Evolutionary conservation across 35 echinoderm and acorn worm genomes (phyloP), one percentile per base, ranked within the genome.

Genomic region (Ophiothrix spiculata): DNA sequence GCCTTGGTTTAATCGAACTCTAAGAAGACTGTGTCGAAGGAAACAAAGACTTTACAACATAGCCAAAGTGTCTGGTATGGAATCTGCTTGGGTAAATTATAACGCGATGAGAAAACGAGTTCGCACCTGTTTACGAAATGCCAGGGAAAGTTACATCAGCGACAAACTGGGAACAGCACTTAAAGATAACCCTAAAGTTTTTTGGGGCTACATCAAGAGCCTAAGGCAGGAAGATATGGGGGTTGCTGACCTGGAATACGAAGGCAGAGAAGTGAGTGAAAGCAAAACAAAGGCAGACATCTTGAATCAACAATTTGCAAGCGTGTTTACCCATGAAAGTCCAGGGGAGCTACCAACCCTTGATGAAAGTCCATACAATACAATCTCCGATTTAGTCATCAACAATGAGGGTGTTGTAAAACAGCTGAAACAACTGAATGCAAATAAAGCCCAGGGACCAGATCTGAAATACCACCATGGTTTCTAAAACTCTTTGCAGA

Each of bases 361-460:
- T 31, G 79, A 49, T 1, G 23, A 21, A 63, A 88, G 49, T 16
- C n/a, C n/a, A n/a, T 4, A 63, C 35, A 15, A 33, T 21, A 31
- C 46, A n/a, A 89, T 82, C 28, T 21, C 42, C 25, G 54, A 81
- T 11, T 38, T 89, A 21, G 82, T 19, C 25, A 82, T 89, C 21
- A 73, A 31, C 17, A 39, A 82, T 31, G 78, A 64, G n/a, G 78
- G 87, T 25, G 78, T 82, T 1, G 64, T 4, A 54, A 63, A 36
- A 35, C 38, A 25, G n/a, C 64, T 16, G 56, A 1, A 49, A 89
- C 81, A 10, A 38, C 79, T 6, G 79, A 39, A 16, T 54, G 32
- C 3, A 89, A 82, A 36, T 82, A 89, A 89, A 0, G 74, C 31
- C 73, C 85, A 37, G 85, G 85, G 3, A 74, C 85, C 19, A 75